phyloP scores from a whole-genome alignment of 2,888 invertebrate genomes.

The Cephus spinipes region DNA sequence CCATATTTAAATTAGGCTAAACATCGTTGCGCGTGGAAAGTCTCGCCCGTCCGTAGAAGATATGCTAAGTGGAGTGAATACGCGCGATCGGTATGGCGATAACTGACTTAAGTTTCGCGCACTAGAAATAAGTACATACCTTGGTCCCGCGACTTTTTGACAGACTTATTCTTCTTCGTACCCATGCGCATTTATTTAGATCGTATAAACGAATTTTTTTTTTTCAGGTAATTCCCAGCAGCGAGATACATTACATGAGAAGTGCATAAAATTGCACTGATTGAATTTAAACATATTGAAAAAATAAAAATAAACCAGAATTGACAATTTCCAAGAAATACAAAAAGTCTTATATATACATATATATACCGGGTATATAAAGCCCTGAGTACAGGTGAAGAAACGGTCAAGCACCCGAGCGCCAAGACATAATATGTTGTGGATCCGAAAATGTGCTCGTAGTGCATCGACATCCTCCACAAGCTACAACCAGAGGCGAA shows the following conservation, averaged over 20 bases:
- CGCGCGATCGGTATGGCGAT: constrained; percentile 3
- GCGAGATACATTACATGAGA: no score
- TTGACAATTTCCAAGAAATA: neutral
- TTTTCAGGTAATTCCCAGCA: no score
- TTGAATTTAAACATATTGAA: no score
- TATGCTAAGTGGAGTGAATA: constrained; percentile 7
- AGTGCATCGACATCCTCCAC: neutral
- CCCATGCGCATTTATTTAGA: neutral
- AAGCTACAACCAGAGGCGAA: neutral
- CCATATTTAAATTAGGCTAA: constrained; percentile 45
- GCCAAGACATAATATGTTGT: neutral
- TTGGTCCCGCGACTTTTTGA: neutral
- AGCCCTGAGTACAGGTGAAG: neutral
- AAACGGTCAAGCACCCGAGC: neutral
- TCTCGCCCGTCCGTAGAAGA: neutral
- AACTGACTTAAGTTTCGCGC: neutral
- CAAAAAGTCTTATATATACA: neutral
- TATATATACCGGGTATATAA: neutral
- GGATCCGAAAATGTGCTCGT: neutral
- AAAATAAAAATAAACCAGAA: neutral
- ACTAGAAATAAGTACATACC: neutral
- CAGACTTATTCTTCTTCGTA: neutral
- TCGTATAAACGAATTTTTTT: neutral
- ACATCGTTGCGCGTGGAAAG: constrained; percentile 17
- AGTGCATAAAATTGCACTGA: no score